Evolutionary conservation across 2,888 invertebrate genomes (phyloP), one percentile per base, ranked within the genome.

Genomic region (Erebia palarica): DNA sequence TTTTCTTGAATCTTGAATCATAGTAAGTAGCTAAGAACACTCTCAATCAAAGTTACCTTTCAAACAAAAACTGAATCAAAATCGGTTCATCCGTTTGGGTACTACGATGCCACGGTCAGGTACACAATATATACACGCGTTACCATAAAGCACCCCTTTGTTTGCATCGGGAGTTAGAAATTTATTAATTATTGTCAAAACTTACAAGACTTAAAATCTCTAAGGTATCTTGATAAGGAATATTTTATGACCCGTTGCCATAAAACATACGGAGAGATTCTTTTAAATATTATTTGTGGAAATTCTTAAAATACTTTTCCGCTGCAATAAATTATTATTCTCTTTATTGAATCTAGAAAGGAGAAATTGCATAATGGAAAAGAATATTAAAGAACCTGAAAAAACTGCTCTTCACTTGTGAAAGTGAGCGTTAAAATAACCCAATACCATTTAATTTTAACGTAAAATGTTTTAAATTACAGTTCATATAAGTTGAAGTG

Each of bases 291-390:
- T 36, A 36, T 36, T 36, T 36, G 36, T 36, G 36, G 36, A 36
- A 36, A 36, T 36, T 36, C 36, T 36, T 36, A 36, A 36, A 53
- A 55, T 55, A 36, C 49, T 58, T 27, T 14, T 58, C 14, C 47
- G 49, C 57, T 69, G 3, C 64, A 68, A 59, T 47, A 47, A 51
- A 67, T n/a, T n/a, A n/a, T 58, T 66, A 18, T 66, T 59, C 59
- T 51, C 36, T 51, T 68, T 60, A 60, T 59, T 68, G 66, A 66
- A 66, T 57, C 59, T 49, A 59, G 11, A 51, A 49, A 68, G 60
- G 14, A 51, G 18, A 36, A 68, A 60, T 51, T 59, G 60, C 67
- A 68, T 68, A 59, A 68, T 68, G 60, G 59, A 49, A 60, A 60
- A 68, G 59, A 68, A 68, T 51, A 60, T 68, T 68, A 68, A 68